Base-by-base conservation (phyloP, 2,797 vertebrate genomes). In the Eurystomus glaucurus region DNA sequence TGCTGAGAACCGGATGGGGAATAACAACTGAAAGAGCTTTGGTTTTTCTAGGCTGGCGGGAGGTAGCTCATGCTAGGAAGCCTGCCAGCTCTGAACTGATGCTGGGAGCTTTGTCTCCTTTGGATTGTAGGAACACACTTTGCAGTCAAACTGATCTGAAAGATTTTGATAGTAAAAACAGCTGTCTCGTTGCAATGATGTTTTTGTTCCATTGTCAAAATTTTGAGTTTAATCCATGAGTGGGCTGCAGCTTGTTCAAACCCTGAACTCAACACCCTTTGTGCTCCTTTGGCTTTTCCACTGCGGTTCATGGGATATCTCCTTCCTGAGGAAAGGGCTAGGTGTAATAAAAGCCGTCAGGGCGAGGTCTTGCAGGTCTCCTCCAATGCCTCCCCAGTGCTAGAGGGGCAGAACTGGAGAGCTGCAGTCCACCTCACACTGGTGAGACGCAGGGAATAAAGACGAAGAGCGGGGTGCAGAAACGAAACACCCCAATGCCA, bases 11-110 rank as follows among this genome's bases (percentile, higher is more conserved):
- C 92, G 95, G 95, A 93, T 88, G 94, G 86, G 71, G 92, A 96
- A 93, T 89, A 96, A 95, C 95, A 96, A 97, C 93, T 92, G 95
- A 97, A 93, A 93, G 94, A 92, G 81, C 78, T 97, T 96, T 75
- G 93, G 85, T 90, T 97, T 96, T 96, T 80, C 86, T 86, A 91
- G 95, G 90, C 92, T 35, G 71, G 94, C 29, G n/a, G 87, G 95
- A 88, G 90, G 88, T 51, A 95, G 77, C 81, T 95, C 84, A 71
- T 81, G 76, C 69, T 87, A 94, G 95, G 91, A 95, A 92, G 54
- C 6, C 88, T 94, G 93, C 85, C 93, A 93, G 88, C 70, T 93
- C 95, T 9, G 9, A 69, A 60, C 74, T 89, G 87, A 91, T 93
- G 88, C 81, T 91, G 28, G 85, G 82, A 81, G 85, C 87, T 88